phyloP scores from a whole-genome alignment of 2,113 vertebrate genomes.

The Sylvilagus bachmani region DNA sequence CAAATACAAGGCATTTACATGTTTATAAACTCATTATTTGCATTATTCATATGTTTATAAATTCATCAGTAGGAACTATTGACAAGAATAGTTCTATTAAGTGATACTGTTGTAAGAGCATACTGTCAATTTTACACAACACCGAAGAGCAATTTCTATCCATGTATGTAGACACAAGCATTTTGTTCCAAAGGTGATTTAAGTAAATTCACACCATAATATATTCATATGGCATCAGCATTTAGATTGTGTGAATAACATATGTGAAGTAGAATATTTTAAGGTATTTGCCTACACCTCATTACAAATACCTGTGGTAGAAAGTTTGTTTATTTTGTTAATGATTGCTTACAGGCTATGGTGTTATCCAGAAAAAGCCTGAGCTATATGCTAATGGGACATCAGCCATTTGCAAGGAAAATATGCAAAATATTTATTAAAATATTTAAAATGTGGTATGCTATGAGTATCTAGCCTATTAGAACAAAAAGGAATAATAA shows the following conservation, averaged over 20 bases:
- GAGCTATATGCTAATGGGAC: accelerated
- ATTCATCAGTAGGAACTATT: background rate
- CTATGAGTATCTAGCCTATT: accelerated
- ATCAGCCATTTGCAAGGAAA: background rate
- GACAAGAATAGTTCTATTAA: slow-evolving; percentile 11
- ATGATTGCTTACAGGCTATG: background rate
- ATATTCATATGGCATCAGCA: background rate
- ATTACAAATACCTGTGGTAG: background rate
- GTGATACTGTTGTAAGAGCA: background rate
- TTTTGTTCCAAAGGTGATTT: background rate
- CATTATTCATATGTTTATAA: background rate
- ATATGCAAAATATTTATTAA: background rate
- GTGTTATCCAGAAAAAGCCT: too few relatives aligned
- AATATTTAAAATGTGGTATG: background rate
- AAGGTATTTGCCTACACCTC: too few relatives aligned
- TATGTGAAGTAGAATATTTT: background rate
- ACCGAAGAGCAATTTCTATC: background rate
- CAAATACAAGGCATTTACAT: background rate
- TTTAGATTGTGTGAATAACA: background rate
- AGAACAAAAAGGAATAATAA: background rate
- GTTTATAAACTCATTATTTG: background rate
- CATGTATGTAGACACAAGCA: background rate
- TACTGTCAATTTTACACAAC: background rate
- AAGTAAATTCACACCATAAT: background rate
- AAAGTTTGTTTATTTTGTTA: background rate